These are phyloP conservation scores for Corythucha ciliata DNA, from an alignment of 2,888 invertebrate species.

Conservation along the genomic window DNA sequence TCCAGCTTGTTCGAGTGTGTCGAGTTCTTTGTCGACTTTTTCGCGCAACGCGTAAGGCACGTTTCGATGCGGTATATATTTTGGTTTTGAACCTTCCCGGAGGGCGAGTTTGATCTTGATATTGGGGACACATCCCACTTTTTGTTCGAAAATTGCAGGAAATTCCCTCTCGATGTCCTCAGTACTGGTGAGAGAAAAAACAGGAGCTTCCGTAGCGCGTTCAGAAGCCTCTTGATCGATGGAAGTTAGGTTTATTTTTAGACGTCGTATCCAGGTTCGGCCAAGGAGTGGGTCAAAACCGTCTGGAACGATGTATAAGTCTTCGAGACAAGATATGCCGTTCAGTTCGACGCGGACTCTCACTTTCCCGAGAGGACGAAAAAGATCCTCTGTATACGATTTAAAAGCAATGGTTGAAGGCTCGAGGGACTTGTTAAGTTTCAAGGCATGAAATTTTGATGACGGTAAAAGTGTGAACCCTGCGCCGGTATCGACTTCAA, in stretches of 20 bases:
- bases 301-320: conserved; percentile 14
- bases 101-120: conserved; percentile 11
- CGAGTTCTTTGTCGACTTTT: conserved; percentile 25
- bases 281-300: conserved; percentile 12
- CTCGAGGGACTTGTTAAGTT: conserved; percentile 13
- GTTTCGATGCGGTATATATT: conserved; percentile 11
- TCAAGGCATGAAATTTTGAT: conserved; percentile 9
- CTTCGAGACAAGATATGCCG: not conserved
- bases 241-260: conserved; percentile 10
- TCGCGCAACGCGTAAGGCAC: conserved; percentile 26
- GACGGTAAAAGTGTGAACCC: conserved; percentile 13
- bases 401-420: conserved; percentile 13
- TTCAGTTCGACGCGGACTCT: conserved; percentile 3
- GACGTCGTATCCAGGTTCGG: conserved; percentile 17
- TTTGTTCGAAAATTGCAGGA: conserved; percentile 9
- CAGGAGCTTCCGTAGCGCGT: not conserved
- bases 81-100: conserved; percentile 7
- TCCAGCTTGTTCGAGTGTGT: conserved; percentile 22
- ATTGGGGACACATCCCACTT: conserved; percentile 14
- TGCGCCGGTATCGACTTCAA: conserved; percentile 20
- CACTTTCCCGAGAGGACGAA: conserved; percentile 18
- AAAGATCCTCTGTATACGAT: conserved; percentile 8
- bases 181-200: conserved; percentile 5
- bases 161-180: conserved; percentile 16
- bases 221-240: conserved; percentile 3